These are phyloP conservation scores for Anguilla anguilla DNA, from an alignment of 2,797 vertebrate genomes.

Conservation along the genomic window DNA sequence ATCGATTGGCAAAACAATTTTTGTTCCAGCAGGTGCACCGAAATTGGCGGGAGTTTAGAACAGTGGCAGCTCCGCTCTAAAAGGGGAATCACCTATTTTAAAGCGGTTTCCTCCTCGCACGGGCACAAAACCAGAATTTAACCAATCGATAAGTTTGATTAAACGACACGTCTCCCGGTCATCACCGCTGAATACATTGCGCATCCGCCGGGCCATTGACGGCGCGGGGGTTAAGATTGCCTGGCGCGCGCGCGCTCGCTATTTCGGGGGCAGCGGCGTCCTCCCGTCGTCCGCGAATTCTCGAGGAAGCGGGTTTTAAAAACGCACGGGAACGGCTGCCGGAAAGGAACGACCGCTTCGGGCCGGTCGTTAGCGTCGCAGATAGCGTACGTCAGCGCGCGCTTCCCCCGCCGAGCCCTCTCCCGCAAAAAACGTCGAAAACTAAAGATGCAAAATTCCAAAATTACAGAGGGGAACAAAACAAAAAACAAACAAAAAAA, in stretches of 20 bases:
- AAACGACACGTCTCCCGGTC: constrained; percentile 79
- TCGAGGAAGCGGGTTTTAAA: background rate
- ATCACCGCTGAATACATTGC: constrained; percentile 80
- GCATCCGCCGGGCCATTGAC: constrained; percentile 37
- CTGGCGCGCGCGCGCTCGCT: background rate
- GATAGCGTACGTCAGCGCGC: background rate
- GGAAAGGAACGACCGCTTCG: background rate
- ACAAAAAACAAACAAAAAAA: background rate
- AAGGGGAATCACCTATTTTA: constrained; percentile 64
- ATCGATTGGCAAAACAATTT: constrained; percentile 50
- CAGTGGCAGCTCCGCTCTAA: constrained; percentile 34
- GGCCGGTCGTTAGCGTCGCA: background rate
- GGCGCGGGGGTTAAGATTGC: constrained; percentile 1
- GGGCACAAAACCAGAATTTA: constrained; percentile 57
- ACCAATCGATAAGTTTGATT: constrained; percentile 81
- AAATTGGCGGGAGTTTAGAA: constrained; percentile 21
- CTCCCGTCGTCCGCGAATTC: background rate
- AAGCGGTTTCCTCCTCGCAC: constrained; percentile 52
- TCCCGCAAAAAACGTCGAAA: background rate
- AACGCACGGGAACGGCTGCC: background rate
- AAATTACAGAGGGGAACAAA: background rate
- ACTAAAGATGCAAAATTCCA: background rate
- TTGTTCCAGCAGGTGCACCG: constrained; percentile 53
- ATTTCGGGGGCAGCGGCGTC: background rate
- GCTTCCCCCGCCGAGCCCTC: background rate